Evolutionary conservation across 1,140 invertebrate genomes (phyloP), one percentile per base, ranked within the genome.

Genomic region (Nasonia vitripennis): DNA sequence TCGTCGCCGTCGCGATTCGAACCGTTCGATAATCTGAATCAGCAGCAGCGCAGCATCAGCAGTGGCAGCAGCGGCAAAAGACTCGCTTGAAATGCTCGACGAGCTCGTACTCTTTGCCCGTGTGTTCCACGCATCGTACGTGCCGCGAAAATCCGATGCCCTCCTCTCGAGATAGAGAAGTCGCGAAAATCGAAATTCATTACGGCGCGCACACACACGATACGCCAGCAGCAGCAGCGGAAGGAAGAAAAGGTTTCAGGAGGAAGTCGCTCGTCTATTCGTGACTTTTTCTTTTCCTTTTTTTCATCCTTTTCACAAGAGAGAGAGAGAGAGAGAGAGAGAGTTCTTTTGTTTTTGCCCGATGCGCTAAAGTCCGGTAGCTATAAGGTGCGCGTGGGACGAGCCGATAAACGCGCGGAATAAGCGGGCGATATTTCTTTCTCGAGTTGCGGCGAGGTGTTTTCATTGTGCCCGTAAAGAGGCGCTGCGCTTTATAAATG

Each of bases 131-230:
- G 85, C 85, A 86, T 78, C 45, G 75, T 82, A 86, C 85, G 85
- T 86, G 85, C 74, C 41, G 31, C 14, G 85, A 82, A 86, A 82
- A 41, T 34, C 20, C 27, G 71, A 86, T 86, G 74, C 11, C 14
- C 48, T 1, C 55, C 55, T 0, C 10, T 48, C n/a, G n/a, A 34
- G 27, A 37, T 37, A 37, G 34, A 48, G 77, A 23, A 48, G 77
- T 86, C 74, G 73, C 79, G 75, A 74, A 82, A 86, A 86, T 86
- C 80, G 85, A 86, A 86, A 86, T 86, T 86, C 85, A 86, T 82
- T 86, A 86, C 74, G 84, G 62, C 79, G 27, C 84, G 70, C 78
- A 79, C 41, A 9, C 41, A 9, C 41, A 81, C 81, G 55, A 71
- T 71, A 81, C 74, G 85, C 74, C 73, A 14, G 68, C 74, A 62